phyloP scores from a whole-genome alignment of 2,113 vertebrate species.

The Xenopus borealis region DNA sequence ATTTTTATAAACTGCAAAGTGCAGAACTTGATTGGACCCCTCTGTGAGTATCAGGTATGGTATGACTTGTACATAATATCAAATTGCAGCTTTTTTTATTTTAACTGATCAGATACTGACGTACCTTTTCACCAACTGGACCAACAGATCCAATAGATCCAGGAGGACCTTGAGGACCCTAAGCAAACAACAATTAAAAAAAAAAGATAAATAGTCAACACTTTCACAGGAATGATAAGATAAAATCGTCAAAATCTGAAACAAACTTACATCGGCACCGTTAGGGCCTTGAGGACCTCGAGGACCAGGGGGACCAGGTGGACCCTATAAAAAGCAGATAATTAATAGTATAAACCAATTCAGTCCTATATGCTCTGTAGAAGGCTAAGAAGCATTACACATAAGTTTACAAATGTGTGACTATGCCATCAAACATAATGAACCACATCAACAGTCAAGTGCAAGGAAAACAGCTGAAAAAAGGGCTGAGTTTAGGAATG shows the following conservation, averaged over 20 bases:
- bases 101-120: neutral
- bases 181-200: neutral
- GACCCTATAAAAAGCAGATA: constrained; percentile 71
- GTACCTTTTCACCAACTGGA: constrained; percentile 90
- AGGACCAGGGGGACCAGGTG: constrained; percentile 95
- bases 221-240: too few species aligned
- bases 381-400: too few species aligned
- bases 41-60: too few species aligned
- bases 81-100: too few species aligned
- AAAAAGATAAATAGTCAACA: neutral
- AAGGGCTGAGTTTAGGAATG: too few species aligned
- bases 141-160: constrained; percentile 89
- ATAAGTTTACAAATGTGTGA: too few species aligned
- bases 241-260: neutral
- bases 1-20: too few species aligned
- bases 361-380: neutral
- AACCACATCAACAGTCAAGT: too few species aligned
- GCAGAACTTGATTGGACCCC: too few species aligned
- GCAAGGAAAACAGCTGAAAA: too few species aligned
- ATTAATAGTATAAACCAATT: neutral
- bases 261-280: constrained; percentile 88
- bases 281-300: constrained; percentile 94
- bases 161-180: constrained; percentile 94
- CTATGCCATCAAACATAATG: too few species aligned
- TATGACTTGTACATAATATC: too few species aligned